Base-by-base conservation (phyloP, 2,797 vertebrate genomes). In the Karalla daura region DNA sequence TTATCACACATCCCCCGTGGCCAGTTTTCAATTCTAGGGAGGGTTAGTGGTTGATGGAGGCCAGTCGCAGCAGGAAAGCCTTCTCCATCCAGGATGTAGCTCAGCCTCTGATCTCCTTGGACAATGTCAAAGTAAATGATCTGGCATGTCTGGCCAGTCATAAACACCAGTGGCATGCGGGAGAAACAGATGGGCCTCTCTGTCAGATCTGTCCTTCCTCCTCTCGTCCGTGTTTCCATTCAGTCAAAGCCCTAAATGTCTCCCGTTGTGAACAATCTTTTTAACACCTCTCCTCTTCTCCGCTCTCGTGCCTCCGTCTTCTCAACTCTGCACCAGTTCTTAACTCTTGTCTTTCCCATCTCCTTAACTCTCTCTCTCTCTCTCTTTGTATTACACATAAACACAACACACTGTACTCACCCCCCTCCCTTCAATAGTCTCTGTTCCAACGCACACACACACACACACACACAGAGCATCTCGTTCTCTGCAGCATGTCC, bases 131-230 rank as follows among this genome's bases (percentile, higher is more conserved):
- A 51, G 58, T 49, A 63, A 86, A 83, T 66, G 74, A 87, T 68
- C 54, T 70, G 79, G 52, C 77, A 21, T 72, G 74, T 27, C 66
- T 37, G 63, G 25, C 41, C 52, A 51, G 72, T 78, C 55, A 73
- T 84, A 86, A 88, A 87, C 83, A 82, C 56, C 18, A 33, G 53
- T 25, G 74, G 50, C 32, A 36, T 46, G 45, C 60, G 88, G 52
- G 66, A 63, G 68, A 88, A 89, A 79, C 91, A 93, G 92, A 92
- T 90, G 90, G 89, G 76, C 77, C 74, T 75, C 84, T 70, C 80
- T 18, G 80, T 86, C 64, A 85, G 81, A 73, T 72, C 53, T 54
- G 63, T 78, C 80, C 73, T 72, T 76, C 72, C 67, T 60, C 37
- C 64, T 78, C 66, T 63, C 21, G 30, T 74, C 71, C 61, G 62